phyloP scores from a whole-genome alignment of 2,888 invertebrate genomes.

The Pasiphila rectangulata region DNA sequence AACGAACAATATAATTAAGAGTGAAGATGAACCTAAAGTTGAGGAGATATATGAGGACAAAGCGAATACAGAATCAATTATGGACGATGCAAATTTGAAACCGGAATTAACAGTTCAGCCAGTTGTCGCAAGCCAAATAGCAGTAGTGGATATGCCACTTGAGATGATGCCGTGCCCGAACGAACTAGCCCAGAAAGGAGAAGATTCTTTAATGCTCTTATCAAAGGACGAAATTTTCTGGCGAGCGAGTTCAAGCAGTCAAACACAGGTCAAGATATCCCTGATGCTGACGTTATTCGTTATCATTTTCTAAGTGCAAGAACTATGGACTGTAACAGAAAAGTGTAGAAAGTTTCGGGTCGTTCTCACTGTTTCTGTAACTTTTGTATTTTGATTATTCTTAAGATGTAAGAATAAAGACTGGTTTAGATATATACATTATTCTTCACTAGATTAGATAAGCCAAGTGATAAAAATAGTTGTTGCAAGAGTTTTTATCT shows the following conservation, averaged over 20 bases:
- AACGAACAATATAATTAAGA: constrained; percentile 30
- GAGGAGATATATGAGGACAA: constrained; percentile 49
- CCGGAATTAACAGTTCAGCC: constrained; percentile 54
- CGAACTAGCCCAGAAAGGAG: constrained; percentile 55
- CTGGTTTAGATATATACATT: constrained; percentile 66
- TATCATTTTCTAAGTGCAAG: constrained; percentile 36
- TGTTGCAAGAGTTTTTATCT: constrained; percentile 23
- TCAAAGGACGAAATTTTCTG: constrained; percentile 69
- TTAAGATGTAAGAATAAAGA: constrained; percentile 60
- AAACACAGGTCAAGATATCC: constrained; percentile 40
- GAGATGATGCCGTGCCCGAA: constrained; percentile 60
- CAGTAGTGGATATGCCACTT: constrained; percentile 54
- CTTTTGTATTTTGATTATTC: constrained; percentile 25
- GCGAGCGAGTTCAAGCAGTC: constrained; percentile 52
- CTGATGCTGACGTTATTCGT: constrained; percentile 46
- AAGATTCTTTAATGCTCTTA: constrained; percentile 71
- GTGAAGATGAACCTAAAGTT: constrained; percentile 32
- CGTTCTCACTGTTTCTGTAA: constrained; percentile 28
- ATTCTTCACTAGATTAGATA: constrained; percentile 40
- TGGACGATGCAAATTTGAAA: constrained; percentile 51
- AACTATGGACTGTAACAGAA: constrained; percentile 16
- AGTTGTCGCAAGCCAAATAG: constrained; percentile 48
- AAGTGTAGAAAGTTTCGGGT: constrained; percentile 5
- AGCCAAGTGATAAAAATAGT: constrained; percentile 27
- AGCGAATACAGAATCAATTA: constrained; percentile 46